Percentiles rank a stretch among this genome's conserved stretches.
These are phyloP conservation scores for Orcinus orca DNA, from an alignment of 2,113 vertebrate species.

Conservation along the genomic window DNA sequence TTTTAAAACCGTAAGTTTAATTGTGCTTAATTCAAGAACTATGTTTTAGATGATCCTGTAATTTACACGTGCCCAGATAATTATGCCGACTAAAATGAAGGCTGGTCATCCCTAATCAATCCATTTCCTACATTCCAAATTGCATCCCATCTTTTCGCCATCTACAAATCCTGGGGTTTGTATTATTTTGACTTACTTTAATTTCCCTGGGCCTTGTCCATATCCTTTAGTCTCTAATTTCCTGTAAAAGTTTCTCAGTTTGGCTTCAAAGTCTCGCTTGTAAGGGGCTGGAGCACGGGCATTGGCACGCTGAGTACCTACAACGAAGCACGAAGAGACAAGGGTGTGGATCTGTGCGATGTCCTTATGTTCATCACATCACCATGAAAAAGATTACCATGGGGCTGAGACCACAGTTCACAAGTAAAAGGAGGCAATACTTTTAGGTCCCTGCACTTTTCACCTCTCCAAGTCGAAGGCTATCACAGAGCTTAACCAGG, in stretches of 20 bases:
- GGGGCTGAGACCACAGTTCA: neutral
- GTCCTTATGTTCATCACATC: neutral
- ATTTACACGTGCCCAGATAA: neutral
- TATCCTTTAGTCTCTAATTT: slow-evolving; percentile 99
- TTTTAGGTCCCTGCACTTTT: neutral
- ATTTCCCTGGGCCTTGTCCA: slow-evolving; percentile 97
- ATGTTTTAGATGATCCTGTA: neutral
- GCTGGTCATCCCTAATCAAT: neutral
- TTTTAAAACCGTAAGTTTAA: neutral
- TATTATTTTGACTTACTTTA: slow-evolving; percentile 88
- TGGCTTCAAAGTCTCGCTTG: slow-evolving; percentile 98
- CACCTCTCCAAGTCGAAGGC: neutral
- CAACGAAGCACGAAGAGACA: slow-evolving; percentile 56
- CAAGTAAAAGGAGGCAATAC: neutral
- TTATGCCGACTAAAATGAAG: neutral
- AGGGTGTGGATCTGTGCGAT: neutral
- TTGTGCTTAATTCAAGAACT: neutral
- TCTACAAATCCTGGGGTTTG: neutral
- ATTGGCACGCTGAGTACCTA: slow-evolving; percentile 97
- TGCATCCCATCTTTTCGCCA: neutral
- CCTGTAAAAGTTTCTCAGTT: slow-evolving; percentile 98
- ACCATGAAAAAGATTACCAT: neutral
- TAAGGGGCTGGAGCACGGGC: slow-evolving; percentile 97
- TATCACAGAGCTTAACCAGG: neutral
- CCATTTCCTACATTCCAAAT: neutral